These are phyloP conservation scores for Diorhabda carinulata DNA, from an alignment of 1,140 invertebrate genomes.

Conservation along the genomic window DNA sequence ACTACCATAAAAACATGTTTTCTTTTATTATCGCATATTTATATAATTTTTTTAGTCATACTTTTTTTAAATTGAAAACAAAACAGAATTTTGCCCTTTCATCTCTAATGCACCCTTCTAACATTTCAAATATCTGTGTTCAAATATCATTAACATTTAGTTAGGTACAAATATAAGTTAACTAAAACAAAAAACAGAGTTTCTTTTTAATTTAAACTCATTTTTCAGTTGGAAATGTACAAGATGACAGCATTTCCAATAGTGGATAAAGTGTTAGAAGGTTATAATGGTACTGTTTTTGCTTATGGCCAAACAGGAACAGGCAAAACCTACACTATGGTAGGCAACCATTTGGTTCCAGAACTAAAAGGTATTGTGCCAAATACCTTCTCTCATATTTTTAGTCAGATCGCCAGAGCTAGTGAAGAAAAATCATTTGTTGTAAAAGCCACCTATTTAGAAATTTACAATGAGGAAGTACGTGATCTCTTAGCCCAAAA, in stretches of 20 bases:
- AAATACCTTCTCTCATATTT: conserved; percentile 95
- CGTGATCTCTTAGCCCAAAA: conserved; percentile 85
- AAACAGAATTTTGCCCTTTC: too few species aligned
- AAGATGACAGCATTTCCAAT: conserved; percentile 90
- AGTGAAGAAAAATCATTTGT: conserved; percentile 76
- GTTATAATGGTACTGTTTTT: conserved; percentile 98
- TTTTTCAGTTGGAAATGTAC: conserved; percentile 77
- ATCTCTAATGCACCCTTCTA: too few species aligned
- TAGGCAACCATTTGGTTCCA: conserved; percentile 76
- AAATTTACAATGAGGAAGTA: conserved; percentile 95
- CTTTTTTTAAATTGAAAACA: too few species aligned
- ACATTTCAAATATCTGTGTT: background rate
- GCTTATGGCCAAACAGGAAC: conserved; percentile 98
- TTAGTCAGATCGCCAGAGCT: conserved; percentile 84
- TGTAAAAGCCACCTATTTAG: conserved; percentile 89
- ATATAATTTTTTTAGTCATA: too few species aligned
- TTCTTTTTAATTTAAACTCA: background rate
- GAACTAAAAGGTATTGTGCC: conserved; percentile 92
- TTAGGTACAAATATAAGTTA: too few species aligned
- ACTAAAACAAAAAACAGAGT: too few species aligned
- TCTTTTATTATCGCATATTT: too few species aligned
- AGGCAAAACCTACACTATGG: conserved; percentile 99
- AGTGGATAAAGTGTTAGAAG: conserved; percentile 87
- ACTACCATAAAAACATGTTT: too few species aligned
- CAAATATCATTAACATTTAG: too few species aligned